phyloP scores from a whole-genome alignment of 2,113 vertebrate genomes.

The Eulemur macaco region DNA sequence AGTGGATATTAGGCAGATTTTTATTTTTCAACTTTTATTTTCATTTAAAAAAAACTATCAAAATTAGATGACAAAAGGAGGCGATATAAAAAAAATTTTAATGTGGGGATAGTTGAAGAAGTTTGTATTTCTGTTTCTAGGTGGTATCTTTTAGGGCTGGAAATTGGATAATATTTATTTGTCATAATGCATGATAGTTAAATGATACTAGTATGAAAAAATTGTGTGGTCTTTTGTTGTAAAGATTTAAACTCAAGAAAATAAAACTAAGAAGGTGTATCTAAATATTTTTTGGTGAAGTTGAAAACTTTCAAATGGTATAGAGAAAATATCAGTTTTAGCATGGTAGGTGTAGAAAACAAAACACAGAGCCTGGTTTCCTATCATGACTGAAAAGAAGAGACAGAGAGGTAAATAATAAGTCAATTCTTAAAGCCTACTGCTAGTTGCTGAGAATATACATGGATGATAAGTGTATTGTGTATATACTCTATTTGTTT shows the following conservation, averaged over 20 bases:
- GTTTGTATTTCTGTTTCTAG: neutral
- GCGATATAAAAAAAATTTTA: neutral
- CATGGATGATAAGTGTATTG: neutral
- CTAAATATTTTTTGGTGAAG: conserved; percentile 6
- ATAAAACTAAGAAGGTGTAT: neutral
- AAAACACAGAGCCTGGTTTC: neutral
- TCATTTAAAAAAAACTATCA: neutral
- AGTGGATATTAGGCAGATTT: neutral
- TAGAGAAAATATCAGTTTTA: conserved; percentile 29
- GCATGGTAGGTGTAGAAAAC: neutral
- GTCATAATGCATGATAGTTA: conserved; percentile 6
- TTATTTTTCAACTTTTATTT: conserved; percentile 9
- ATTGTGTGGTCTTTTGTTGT: conserved; percentile 26
- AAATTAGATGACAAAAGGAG: neutral
- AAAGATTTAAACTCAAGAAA: conserved; percentile 25
- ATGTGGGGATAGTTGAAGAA: neutral
- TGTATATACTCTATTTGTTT: neutral
- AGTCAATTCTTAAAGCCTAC: neutral
- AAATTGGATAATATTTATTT: neutral
- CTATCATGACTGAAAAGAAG: neutral
- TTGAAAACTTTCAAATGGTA: neutral
- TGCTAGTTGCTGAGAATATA: neutral
- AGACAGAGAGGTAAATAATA: neutral
- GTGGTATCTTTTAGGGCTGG: neutral
- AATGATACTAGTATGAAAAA: neutral